Base-by-base conservation (phyloP, 2,113 vertebrate species). In the Thomomys bottae region DNA sequence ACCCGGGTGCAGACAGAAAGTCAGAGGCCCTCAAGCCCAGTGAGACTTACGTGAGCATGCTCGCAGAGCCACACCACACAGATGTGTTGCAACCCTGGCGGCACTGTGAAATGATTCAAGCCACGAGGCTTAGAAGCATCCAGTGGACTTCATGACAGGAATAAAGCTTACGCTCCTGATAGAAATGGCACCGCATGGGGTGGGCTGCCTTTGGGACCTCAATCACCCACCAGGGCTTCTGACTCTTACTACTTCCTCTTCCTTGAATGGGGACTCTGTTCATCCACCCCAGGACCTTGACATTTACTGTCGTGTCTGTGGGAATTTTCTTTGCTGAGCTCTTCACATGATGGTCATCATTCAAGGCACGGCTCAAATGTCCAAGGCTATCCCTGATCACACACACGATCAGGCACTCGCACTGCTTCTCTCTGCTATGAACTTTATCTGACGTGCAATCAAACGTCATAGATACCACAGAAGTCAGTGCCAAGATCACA, bases 181-280 rank as follows among this genome's bases (percentile, higher is more conserved):
- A 23, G 9, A 0, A 32, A n/a, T 54, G 28, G 79, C 12, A 57
- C 17, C 66, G 5, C 14, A 32, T 24, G 24, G 15, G 21, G 3
- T 5, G 54, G 70, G 2, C 3, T 42, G 24, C 30, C 26, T 18
- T 42, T 45, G 67, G 32, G 1, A 42, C 11, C 36, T 57, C 8
- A 4, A 4, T 18, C 5, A 8, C 6, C 49, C 45, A 6, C 34
- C 28, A 57, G 1, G n/a, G 2, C 2, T 1, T 0, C 18, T 5
- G 42, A 21, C 38, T 82, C 23, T 34, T 4, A 17, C 72, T 32
- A 7, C 14, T 42, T 34, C 45, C 40, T 87, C 45, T 73, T 38
- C 42, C n/a, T 45, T 76, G n/a, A 91, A 64, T 26, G 64, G 10
- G 17, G 24, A 14, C 36, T 24, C 8, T 8, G 5, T 8, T 63